Base-by-base conservation (phyloP, 2,888 invertebrate genomes). In the Calliphora vomitoria region DNA sequence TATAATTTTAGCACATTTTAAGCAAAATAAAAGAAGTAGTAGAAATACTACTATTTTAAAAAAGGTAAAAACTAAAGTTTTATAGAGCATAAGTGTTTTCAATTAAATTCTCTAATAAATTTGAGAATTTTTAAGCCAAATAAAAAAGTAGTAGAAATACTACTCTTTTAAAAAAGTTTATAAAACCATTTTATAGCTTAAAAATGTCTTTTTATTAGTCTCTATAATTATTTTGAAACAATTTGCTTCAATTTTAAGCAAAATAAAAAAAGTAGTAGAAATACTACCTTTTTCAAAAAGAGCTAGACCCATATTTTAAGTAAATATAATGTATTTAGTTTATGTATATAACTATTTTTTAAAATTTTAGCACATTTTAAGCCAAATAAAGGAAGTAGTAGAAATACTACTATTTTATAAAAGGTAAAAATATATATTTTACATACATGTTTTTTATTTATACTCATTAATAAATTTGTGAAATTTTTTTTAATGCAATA, bases 131-230 rank as follows among this genome's bases (percentile, higher is more conserved):
- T 13, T 11, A 15, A 2, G 13, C 0, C 31, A 31, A 62, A 31
- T 62, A 15, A 62, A 62, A 62, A 15, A n/a, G 60, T 60, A 60
- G 60, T 8, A 60, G n/a, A 60, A 60, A 15, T 60, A 35, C 60
- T 60, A 60, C 60, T 15, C 15, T 31, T 53, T 60, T 6, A 31
- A 60, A 31, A 31, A 13, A 31, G 15, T 8, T 58, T 4, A n/a
- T n/a, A 44, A 11, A 35, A 35, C 13, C 44, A 2, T 13, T 41
- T 41, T 41, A 10, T 11, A 41, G 2, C 2, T 8, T 15, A n/a
- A 15, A 50, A 11, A 50, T 13, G 13, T 50, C 1, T 50, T 47
- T 50, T 15, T 4, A 5, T 50, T 50, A 13, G 15, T 15, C 10
- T 15, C 13, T 50, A 1, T 50, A n/a, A 13, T 15, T 3, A 15